Conservation (phyloP, 2,113 vertebrate genomes). For the Pituophis catenifer region DNA sequence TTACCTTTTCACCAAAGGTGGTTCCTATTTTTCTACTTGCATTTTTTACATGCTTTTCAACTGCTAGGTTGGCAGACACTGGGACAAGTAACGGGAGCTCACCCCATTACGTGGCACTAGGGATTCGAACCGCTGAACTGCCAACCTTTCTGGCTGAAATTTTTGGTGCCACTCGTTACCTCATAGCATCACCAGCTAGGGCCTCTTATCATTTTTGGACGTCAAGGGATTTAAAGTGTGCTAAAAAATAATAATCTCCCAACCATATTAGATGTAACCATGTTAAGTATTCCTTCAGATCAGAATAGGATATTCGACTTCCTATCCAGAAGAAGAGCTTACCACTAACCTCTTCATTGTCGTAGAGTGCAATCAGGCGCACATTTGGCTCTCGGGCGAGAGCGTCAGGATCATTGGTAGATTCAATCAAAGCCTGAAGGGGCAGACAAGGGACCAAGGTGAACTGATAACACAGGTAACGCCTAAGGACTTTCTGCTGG, state of each 20-base stretch:
- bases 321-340: background rate
- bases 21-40: too few species aligned
- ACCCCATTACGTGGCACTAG: too few species aligned
- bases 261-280: background rate
- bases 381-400: slow-evolving; percentile 83
- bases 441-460: background rate
- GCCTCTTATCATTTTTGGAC: background rate
- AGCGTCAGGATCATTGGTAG: slow-evolving; percentile 72
- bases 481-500: background rate
- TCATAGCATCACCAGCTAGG: background rate
- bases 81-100: too few species aligned
- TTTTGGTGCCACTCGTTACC: background rate
- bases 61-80: too few species aligned
- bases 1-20: too few species aligned
- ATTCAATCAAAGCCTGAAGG: slow-evolving; percentile 83
- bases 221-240: background rate
- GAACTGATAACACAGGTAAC: background rate
- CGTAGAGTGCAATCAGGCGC: slow-evolving; percentile 88
- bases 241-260: background rate
- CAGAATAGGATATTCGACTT: background rate
- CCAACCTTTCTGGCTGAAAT: too few species aligned
- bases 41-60: too few species aligned
- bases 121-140: too few species aligned
- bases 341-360: slow-evolving; percentile 91
- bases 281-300: background rate